Conservation (phyloP, 1,140 invertebrate genomes). For the Glossosoma conforme region DNA sequence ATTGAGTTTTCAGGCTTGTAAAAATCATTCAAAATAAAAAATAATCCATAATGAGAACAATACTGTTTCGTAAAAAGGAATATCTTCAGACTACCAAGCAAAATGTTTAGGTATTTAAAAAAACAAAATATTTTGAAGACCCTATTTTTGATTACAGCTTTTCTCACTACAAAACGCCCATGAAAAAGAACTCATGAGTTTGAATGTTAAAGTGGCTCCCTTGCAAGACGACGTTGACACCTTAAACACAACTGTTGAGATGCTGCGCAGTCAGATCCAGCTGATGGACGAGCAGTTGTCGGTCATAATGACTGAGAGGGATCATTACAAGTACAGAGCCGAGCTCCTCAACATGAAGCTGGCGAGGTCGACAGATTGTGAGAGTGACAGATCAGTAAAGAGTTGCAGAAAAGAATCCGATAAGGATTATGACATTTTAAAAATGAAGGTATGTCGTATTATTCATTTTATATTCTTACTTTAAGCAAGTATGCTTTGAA, state of each 20-base stretch:
- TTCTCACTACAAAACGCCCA: constrained; percentile 72
- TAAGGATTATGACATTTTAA: constrained; percentile 30
- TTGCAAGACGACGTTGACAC: constrained; percentile 52
- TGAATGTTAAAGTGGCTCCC: constrained; percentile 52
- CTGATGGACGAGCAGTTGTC: constrained; percentile 52
- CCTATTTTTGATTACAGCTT: constrained; percentile 47
- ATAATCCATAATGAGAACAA: background rate
- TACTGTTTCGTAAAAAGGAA: too few species aligned
- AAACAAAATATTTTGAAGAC: too few species aligned
- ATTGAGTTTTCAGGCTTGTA: too few species aligned
- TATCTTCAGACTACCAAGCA: too few species aligned
- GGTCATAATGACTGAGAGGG: constrained; percentile 52
- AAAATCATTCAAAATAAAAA: constrained; percentile 1
- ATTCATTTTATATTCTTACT: constrained; percentile 1
- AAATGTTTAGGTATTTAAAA: too few species aligned
- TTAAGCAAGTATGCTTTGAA: background rate
- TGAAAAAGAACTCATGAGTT: constrained; percentile 64
- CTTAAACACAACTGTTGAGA: constrained; percentile 51
- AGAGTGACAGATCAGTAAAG: constrained; percentile 12
- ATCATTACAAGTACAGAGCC: constrained; percentile 51
- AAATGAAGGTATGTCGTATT: constrained; percentile 25
- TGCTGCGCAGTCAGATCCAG: constrained; percentile 50
- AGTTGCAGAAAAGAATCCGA: constrained; percentile 25
- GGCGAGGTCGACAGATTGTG: constrained; percentile 7
- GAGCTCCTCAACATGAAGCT: constrained; percentile 34